phyloP scores from a whole-genome alignment of 2,113 vertebrate species.

The Miniopterus natalensis region DNA sequence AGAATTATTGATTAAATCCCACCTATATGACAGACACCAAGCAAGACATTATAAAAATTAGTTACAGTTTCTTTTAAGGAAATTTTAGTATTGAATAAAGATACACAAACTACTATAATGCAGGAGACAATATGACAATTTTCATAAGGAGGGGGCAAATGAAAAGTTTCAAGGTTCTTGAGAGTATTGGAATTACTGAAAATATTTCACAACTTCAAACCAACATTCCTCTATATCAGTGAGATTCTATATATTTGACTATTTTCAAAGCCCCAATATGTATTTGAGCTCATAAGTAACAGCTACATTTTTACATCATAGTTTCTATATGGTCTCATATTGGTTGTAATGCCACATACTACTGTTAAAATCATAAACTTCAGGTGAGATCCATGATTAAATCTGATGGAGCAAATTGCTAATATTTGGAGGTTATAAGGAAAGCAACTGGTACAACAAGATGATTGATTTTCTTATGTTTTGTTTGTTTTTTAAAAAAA shows the following conservation, averaged over 20 bases:
- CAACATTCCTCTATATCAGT: not conserved
- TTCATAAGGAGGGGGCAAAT: not conserved
- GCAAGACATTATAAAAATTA: not conserved
- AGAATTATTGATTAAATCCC: conserved; percentile 13
- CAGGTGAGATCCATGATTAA: conserved; percentile 33
- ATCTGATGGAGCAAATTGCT: not conserved
- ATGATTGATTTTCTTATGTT: not conserved
- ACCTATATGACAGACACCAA: not conserved
- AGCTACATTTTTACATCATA: not conserved
- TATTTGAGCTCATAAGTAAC: conserved; percentile 7
- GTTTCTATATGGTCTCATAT: not conserved
- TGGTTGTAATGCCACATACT: conserved; percentile 6
- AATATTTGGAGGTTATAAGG: not conserved
- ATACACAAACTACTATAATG: not conserved
- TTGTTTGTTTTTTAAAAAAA: too few relatives aligned
- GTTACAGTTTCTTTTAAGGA: conserved; percentile 2
- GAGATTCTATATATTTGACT: conserved; percentile 10
- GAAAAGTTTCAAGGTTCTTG: not conserved
- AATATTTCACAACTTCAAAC: conserved; percentile 5
- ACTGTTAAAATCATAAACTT: conserved; percentile 30
- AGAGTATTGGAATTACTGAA: conserved; percentile 12
- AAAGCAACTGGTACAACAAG: not conserved
- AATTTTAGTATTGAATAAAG: conserved; percentile 36
- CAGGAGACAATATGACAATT: not conserved
- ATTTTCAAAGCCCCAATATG: not conserved